phyloP scores from a whole-genome alignment of 2,888 invertebrate species.

The Diadegma fenestrale region DNA sequence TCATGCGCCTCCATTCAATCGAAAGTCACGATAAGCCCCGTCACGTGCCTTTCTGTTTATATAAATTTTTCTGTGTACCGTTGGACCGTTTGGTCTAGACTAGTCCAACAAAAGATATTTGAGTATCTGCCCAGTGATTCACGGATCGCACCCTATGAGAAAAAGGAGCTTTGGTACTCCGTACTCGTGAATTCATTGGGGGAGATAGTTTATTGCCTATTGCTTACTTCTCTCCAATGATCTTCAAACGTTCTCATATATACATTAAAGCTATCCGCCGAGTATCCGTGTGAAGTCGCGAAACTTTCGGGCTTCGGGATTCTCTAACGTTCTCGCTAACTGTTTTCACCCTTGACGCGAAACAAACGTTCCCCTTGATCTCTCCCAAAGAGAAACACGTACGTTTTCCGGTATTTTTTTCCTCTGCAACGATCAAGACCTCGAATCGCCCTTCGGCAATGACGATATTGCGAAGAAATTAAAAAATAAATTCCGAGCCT shows the following conservation, averaged over 20 bases:
- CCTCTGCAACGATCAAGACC: not conserved
- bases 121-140: conserved; percentile 67
- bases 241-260: conserved; percentile 12
- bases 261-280: conserved; percentile 21
- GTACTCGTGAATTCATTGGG: conserved; percentile 55
- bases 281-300: conserved; percentile 15
- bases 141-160: conserved; percentile 64
- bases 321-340: not conserved
- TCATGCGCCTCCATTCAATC: conserved; percentile 55
- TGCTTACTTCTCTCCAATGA: conserved; percentile 22
- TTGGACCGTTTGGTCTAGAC: conserved; percentile 59
- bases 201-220: conserved; percentile 56
- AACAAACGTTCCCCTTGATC: conserved; percentile 8
- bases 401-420: not conserved
- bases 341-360: not conserved
- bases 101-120: conserved; percentile 62
- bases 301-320: conserved; percentile 2
- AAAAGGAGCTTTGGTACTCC: conserved; percentile 59
- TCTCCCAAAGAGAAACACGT: not conserved
- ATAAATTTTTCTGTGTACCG: conserved; percentile 57
- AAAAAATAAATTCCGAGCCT: too few relatives aligned
- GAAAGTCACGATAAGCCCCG: conserved; percentile 57
- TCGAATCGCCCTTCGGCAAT: not conserved
- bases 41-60: conserved; percentile 68
- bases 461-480: not conserved